Evolutionary conservation across 2,113 vertebrate genomes (phyloP), one percentile per base, ranked within the genome.

Genomic region (Corythoichthys haematopterus): DNA sequence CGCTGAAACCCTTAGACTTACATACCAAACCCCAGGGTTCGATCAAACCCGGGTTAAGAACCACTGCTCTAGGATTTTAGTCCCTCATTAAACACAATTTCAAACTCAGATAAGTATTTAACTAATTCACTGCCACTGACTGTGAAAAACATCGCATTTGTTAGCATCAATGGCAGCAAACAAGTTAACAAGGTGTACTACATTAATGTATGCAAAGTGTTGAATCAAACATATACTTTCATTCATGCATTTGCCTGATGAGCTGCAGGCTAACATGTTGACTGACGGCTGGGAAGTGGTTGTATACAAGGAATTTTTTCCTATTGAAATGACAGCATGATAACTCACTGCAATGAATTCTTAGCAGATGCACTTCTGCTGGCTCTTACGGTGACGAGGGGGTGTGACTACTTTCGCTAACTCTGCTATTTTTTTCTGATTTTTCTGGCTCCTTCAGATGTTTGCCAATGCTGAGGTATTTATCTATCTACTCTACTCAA

Each of bases 381-480:
- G 81, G 74, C 83, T 82, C 87, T 83, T 85, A 82, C 80, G 90
- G 89, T 91, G 88, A 85, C 63, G 90, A 86, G 78, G 85, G 89
- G 88, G 82, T 87, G 82, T 87, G 71, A 85, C 75, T 72, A 83
- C 87, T 91, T 86, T 86, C 72, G 89, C 88, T 92, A 92, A 93
- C 88, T 85, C 87, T 86, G 56, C 78, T 64, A 62, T 62, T 47
- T 87, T 90, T 81, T 80, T 91, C 85, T 82, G 66, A 85, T 92
- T 86, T 90, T 77, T 88, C 84, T 87, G 88, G 90, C 90, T 91
- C 91, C 91, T 92, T 90, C 91, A 93, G 92, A 93, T 93, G 90
- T 92, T 71, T 93, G 91, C 92, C 89, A 93, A 93, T 93, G 90
- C 90, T 84, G 92, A 93, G 92, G 92, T 93, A 93, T 91, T 93